Evolutionary conservation across 1,140 invertebrate species (phyloP), one percentile per base, ranked within the genome.

Genomic region (Globodera rostochiensis): DNA sequence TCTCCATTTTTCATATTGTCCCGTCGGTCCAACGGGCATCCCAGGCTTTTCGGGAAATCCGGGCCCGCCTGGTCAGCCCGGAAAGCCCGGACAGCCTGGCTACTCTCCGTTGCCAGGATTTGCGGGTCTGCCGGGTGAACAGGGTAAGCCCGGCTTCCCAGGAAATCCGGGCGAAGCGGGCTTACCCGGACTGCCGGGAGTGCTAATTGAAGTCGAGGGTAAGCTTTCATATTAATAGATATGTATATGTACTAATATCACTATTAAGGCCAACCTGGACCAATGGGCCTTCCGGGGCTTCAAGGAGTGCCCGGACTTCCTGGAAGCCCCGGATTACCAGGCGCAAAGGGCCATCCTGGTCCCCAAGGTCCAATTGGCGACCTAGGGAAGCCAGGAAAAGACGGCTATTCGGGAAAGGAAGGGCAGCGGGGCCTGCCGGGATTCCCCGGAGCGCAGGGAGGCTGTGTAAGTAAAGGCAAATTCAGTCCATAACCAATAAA

Each of bases 301-400:
- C 64, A 50, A 36, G 66, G 76, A 69, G 47, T 64, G 70, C 70
- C 70, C n/a, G 70, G 70, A 49, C 76, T 50, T 25, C 70, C 76
- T 6, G 78, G 67, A 25, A 73, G 49, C 25, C 19, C 53, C 69
- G 78, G 70, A 11, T 9, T 70, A 13, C 53, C 78, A n/a, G 53
- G 53, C 21, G n/a, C 67, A 19, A 25, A 9, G 0, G 78, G 78
- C 11, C 53, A 49, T 1, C 78, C 71, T 15, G 78, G 78, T 4
- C 71, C 78, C 57, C 66, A 45, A 60, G 78, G 78, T 13, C 78
- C 78, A 49, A 45, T 57, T 73, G 78, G 78, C 53, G 36, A 70
- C 21, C 25, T 36, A 25, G 74, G 74, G 0, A 45, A 36, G 66
- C 74, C 74, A 13, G 74, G 74, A 15, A 67, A 60, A 66, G 74